Evolutionary conservation across 1,140 invertebrate species (phyloP).

Genomic region (Achatina immaculata): DNA sequence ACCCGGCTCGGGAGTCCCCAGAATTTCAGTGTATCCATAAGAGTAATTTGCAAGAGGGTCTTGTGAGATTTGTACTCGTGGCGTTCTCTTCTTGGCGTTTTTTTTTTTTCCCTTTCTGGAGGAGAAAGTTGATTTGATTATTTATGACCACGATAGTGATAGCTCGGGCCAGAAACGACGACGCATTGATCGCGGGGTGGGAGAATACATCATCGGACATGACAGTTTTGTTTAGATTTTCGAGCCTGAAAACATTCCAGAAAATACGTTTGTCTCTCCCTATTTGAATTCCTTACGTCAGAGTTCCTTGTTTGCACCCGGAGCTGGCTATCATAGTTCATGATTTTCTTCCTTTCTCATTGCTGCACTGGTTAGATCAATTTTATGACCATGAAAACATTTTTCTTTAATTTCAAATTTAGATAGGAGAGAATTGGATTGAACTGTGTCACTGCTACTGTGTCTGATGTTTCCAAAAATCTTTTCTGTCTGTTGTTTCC

Average conservation of each 20-base stretch:
- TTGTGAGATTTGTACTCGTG: background rate
- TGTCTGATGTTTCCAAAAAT: no score
- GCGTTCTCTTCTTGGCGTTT: background rate
- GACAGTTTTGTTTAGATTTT: slow-evolving; percentile 4
- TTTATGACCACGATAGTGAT: slow-evolving; percentile 14
- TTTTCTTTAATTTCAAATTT: no score
- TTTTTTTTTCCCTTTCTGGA: background rate
- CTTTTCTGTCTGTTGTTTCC: no score
- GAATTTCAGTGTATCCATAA: slow-evolving; percentile 2
- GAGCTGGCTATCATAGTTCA: background rate
- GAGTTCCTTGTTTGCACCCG: background rate
- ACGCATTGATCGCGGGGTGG: background rate
- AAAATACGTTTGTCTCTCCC: background rate
- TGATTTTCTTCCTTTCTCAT: background rate
- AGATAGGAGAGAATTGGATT: no score
- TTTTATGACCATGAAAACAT: no score
- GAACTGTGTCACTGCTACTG: no score
- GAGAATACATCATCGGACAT: background rate
- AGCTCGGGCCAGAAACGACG: background rate
- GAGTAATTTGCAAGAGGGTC: slow-evolving; percentile 10
- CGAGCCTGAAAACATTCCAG: slow-evolving; percentile 6
- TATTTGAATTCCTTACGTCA: slow-evolving; percentile 1
- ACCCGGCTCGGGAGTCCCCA: background rate
- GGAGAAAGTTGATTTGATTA: slow-evolving; percentile 12
- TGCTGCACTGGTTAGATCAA: background rate